Evolutionary conservation across 2,113 vertebrate species (phyloP).

Genomic region (Cyrtonyx montezumae): DNA sequence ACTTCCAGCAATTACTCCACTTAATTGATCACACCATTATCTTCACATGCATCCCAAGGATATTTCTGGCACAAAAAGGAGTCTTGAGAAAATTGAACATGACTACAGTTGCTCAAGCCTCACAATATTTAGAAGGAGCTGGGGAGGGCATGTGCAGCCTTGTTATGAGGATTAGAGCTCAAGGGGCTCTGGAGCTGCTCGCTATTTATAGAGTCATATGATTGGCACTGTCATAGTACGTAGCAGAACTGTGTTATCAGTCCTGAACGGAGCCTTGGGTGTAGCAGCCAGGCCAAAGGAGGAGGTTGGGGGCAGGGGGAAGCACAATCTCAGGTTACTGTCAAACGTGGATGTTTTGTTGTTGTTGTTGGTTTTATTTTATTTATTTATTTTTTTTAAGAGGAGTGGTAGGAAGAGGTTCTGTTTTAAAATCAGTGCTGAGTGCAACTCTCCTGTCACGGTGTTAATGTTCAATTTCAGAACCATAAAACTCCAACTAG

Average conservation of each 20-base stretch:
- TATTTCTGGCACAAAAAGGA: too few species aligned
- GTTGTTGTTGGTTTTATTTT: neutral
- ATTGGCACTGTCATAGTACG: neutral
- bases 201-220: neutral
- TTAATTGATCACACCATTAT: neutral
- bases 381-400: neutral
- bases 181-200: neutral
- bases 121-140: neutral
- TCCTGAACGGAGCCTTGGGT: neutral
- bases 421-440: neutral
- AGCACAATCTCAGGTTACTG: neutral
- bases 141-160: neutral
- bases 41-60: too few species aligned
- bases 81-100: too few species aligned
- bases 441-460: neutral
- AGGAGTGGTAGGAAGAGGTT: neutral
- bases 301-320: neutral
- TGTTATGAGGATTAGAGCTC: neutral
- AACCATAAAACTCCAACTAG: neutral
- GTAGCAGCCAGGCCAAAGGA: neutral
- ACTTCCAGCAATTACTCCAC: neutral
- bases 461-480: neutral
- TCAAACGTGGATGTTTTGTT: too few species aligned
- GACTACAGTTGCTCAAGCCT: neutral
- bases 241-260: neutral